Conservation (phyloP, 2,113 vertebrate genomes). For the Aspiorhynchus laticeps region DNA sequence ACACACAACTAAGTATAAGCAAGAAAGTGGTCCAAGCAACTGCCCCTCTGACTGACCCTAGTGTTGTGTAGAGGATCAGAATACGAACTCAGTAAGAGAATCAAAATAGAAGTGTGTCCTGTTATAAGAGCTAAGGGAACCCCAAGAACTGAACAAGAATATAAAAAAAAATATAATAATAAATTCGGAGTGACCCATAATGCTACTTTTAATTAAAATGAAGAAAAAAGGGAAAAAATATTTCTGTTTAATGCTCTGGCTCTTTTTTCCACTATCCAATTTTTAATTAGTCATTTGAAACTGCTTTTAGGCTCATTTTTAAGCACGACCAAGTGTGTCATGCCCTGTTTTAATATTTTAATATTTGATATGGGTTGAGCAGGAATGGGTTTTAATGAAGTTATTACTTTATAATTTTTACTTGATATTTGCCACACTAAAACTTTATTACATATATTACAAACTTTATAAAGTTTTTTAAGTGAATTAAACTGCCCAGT, state of each 20-base stretch:
- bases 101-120: neutral
- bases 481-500: neutral
- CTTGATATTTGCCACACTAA: neutral
- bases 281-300: conserved; percentile 9
- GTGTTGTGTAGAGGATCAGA: neutral
- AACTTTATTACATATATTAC: neutral
- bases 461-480: neutral
- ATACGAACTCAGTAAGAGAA: too few relatives aligned
- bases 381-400: neutral
- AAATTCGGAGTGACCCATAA: neutral
- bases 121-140: neutral
- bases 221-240: neutral
- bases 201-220: conserved; percentile 1
- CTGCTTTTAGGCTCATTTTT: neutral
- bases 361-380: neutral
- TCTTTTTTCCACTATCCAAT: neutral
- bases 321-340: neutral
- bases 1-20: too few relatives aligned
- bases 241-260: neutral
- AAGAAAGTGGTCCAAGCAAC: too few relatives aligned
- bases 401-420: conserved; percentile 8
- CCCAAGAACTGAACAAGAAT: neutral
- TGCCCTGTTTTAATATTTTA: neutral
- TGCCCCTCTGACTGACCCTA: neutral
- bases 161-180: neutral